Percentiles rank a stretch among this genome's conserved stretches.
Conservation (phyloP, 2,888 invertebrate genomes). For the Dasysyrphus albostriatus region DNA sequence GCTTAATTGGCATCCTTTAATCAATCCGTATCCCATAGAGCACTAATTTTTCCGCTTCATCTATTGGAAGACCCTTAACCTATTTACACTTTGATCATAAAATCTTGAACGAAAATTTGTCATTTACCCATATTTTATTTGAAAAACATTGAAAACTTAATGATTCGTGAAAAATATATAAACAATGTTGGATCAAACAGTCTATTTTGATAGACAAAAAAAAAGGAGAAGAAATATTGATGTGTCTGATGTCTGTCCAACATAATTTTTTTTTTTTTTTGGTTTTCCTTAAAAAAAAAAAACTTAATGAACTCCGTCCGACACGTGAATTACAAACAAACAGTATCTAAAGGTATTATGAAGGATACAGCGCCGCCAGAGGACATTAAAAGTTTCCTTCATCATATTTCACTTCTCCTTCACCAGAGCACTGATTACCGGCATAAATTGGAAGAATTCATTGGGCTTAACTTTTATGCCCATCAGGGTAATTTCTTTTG, state of each 20-base stretch:
- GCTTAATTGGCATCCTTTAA: background rate
- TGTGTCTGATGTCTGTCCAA: slow-evolving; percentile 14
- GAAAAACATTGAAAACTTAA: slow-evolving; percentile 41
- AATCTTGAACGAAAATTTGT: background rate
- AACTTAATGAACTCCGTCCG: slow-evolving; percentile 21
- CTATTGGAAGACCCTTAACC: background rate
- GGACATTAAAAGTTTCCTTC: background rate
- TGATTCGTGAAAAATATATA: slow-evolving; percentile 66
- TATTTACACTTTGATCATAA: background rate
- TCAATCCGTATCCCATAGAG: background rate
- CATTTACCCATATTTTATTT: slow-evolving; percentile 54
- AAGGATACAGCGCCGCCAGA: slow-evolving; percentile 13
- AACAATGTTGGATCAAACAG: slow-evolving; percentile 68
- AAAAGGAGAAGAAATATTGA: slow-evolving; percentile 16
- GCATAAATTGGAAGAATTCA: slow-evolving; percentile 65
- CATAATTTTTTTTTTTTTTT: slow-evolving; percentile 18
- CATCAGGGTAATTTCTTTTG: slow-evolving; percentile 50
- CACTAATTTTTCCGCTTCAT: background rate
- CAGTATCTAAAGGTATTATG: slow-evolving; percentile 27
- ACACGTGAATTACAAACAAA: slow-evolving; percentile 44
- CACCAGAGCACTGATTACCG: slow-evolving; percentile 52
- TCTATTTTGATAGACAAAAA: slow-evolving; percentile 55
- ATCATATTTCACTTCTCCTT: background rate
- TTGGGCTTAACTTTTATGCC: slow-evolving; percentile 42
- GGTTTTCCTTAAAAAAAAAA: background rate